Evolutionary conservation across 2,888 invertebrate genomes (phyloP), one percentile per base, ranked within the genome.

Genomic region (Aelia acuminata): DNA sequence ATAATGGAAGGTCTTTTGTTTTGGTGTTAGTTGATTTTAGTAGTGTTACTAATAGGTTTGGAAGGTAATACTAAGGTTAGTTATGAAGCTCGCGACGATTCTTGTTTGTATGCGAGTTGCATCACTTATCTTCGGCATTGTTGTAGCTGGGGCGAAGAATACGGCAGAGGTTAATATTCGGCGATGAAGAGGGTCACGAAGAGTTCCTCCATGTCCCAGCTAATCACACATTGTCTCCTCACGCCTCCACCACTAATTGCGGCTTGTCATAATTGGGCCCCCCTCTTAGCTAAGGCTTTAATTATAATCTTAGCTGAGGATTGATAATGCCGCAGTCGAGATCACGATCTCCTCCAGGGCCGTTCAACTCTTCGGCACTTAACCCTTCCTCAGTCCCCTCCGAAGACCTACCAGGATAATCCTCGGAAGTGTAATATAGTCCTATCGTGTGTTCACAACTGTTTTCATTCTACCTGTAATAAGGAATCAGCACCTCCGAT

Each of bases 201-300:
- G 80, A 80, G 39, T n/a, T 80, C 43, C 80, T 35, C 80, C 85
- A 53, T 85, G 85, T 85, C 85, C 85, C 85, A 47, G 85, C 87
- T 87, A 87, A 87, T 87, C 87, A 87, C 87, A 87, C 70, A 87
- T 87, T 87, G 87, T 87, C 87, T 49, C 70, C 87, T 87, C 87
- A 87, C 87, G 87, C 87, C 75, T 80, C 85, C 85, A 26, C 53
- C 80, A 31, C 87, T 87, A 87, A 87, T 87, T 87, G 49, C 87
- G 75, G 75, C 87, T 87, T 87, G 87, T 87, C 87, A 87, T 87
- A 87, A 87, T 87, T 87, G 87, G 87, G 87, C 87, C 75, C n/a
- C 75, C 87, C 31, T 47, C 80, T 87, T 80, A 50, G 80, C 50
- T 50, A 47, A 80, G 84, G 84, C 84, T 87, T 84, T 87, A 87